Evolutionary conservation across 2,797 vertebrate genomes (phyloP).

Genomic region (Erithacus rubecula): DNA sequence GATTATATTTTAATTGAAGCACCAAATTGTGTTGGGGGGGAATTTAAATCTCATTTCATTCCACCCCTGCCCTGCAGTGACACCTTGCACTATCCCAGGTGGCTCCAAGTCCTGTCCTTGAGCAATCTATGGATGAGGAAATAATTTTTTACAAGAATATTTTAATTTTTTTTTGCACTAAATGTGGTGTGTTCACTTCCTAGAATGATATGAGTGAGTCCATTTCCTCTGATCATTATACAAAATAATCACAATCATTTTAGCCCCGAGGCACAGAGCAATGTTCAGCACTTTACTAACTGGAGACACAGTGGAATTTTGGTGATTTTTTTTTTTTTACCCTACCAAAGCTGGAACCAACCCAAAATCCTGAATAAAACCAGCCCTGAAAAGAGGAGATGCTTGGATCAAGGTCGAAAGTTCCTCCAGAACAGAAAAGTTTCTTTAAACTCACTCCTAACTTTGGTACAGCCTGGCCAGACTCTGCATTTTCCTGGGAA

Average conservation of each 20-base stretch:
- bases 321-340: constrained; percentile 15
- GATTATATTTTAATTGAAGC: neutral
- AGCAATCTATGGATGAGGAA: neutral
- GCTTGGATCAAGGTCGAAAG: neutral
- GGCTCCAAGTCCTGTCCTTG: neutral
- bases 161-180: neutral
- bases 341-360: neutral
- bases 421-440: neutral
- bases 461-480: neutral
- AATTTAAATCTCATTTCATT: neutral
- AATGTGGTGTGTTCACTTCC: neutral
- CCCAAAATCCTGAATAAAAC: neutral
- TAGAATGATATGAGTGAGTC: neutral
- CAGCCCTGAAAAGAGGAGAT: neutral
- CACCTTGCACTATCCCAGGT: neutral
- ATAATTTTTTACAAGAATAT: neutral
- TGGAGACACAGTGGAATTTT: neutral
- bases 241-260: neutral
- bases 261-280: neutral
- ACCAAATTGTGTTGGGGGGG: neutral
- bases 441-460: neutral
- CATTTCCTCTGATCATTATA: neutral
- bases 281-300: neutral
- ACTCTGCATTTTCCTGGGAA: neutral
- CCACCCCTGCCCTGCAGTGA: neutral